These are phyloP conservation scores for Linepithema humile DNA, from an alignment of 1,140 invertebrate species.

Conservation along the genomic window DNA sequence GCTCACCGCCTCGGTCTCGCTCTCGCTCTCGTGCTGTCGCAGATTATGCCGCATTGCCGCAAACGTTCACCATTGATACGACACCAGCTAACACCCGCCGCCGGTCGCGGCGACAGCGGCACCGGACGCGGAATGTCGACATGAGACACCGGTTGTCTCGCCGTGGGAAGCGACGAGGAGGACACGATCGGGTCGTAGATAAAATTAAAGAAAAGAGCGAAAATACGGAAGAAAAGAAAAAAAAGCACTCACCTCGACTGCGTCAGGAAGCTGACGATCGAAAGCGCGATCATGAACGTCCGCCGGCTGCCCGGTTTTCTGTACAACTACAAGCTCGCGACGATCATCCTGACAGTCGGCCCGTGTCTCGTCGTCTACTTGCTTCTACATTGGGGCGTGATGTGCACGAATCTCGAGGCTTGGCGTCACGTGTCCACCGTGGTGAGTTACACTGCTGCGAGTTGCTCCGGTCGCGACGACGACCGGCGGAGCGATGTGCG, in stretches of 20 bases:
- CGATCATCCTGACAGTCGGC: conserved; percentile 64
- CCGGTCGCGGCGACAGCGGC: conserved; percentile 1
- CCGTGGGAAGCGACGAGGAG: conserved; percentile 20
- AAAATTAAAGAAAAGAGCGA: background rate
- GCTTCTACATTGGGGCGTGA: conserved; percentile 85
- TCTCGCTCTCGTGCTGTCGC: conserved; percentile 74
- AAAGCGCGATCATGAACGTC: conserved; percentile 73
- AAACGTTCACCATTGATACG: conserved; percentile 55
- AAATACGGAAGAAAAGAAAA: background rate
- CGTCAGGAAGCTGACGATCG: background rate
- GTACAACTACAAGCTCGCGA: conserved; percentile 76
- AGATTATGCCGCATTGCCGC: conserved; percentile 77
- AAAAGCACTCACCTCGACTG: conserved; percentile 19
- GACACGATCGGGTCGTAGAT: background rate
- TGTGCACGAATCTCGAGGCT: conserved; percentile 86
- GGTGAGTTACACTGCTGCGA: conserved; percentile 80
- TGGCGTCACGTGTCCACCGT: conserved; percentile 85
- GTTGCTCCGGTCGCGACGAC: background rate
- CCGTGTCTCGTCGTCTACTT: conserved; percentile 78
- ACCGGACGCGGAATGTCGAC: background rate
- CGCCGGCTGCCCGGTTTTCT: conserved; percentile 80
- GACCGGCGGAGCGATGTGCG: background rate
- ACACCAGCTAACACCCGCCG: conserved; percentile 17
- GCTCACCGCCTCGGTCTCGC: conserved; percentile 54
- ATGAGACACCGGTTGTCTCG: conserved; percentile 37